A percentile compares a stretch with the other conserved stretches of the same genome.
Conservation (phyloP, 2,888 invertebrate genomes). For the Zygothrica quintamaculata region DNA sequence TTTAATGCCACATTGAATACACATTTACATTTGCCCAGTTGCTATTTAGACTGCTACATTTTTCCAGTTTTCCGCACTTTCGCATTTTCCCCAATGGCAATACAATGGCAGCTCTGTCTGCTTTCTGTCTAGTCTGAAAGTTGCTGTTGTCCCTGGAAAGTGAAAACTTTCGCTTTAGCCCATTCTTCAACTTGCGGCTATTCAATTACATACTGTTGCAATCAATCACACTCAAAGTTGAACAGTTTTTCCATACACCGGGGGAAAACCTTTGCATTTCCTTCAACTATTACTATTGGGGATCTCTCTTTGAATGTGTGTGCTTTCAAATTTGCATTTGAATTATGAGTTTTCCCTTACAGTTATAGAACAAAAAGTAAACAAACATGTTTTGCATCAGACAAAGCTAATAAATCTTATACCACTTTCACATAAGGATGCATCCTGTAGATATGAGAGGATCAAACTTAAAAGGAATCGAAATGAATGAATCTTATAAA, state of each 20-base stretch:
- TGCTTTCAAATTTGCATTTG: constrained; percentile 23
- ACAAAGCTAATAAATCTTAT: too few species aligned
- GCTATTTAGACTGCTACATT: constrained; percentile 47
- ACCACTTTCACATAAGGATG: too few species aligned
- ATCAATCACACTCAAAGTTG: constrained; percentile 72
- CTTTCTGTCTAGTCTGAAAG: constrained; percentile 50
- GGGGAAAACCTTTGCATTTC: constrained; percentile 52
- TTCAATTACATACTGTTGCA: constrained; percentile 66
- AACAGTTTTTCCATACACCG: constrained; percentile 43
- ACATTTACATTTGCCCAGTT: constrained; percentile 59
- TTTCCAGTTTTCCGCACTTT: constrained; percentile 15
- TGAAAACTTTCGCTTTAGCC: constrained; percentile 66
- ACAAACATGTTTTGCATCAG: neutral
- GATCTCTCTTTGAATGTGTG: neutral
- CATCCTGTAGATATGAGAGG: too few species aligned
- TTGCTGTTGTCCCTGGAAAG: constrained; percentile 30
- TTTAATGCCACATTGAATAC: constrained; percentile 70
- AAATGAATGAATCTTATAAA: too few species aligned
- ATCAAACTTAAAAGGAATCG: too few species aligned
- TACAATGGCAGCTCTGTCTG: constrained; percentile 52
- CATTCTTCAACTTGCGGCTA: constrained; percentile 44
- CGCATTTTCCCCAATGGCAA: constrained; percentile 19
- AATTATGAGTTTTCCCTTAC: constrained; percentile 34
- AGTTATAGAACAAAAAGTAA: neutral
- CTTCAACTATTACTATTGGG: too few species aligned